Percentiles rank a stretch among this genome's conserved stretches.
Conservation (phyloP, 2,113 vertebrate species). For the Dipodomys stephensi region DNA sequence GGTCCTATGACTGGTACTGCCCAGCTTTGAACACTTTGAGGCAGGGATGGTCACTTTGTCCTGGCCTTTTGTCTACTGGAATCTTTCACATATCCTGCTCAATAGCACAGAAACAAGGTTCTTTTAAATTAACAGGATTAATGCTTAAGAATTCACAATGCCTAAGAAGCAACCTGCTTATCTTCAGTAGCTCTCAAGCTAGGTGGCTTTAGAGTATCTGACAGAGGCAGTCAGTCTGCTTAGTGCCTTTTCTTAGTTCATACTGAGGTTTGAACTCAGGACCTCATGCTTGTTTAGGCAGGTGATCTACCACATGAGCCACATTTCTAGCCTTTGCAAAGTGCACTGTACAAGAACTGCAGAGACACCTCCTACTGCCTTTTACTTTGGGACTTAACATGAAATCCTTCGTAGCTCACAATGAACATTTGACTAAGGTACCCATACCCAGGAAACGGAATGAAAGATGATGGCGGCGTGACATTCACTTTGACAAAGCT, state of each 20-base stretch:
- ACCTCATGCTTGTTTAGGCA: too few species aligned
- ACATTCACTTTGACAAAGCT: constrained; percentile 78
- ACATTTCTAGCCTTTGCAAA: too few species aligned
- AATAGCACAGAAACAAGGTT: constrained; percentile 47
- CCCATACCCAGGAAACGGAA: constrained; percentile 20
- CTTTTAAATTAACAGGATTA: constrained; percentile 19
- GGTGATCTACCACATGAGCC: too few species aligned
- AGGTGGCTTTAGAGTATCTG: constrained; percentile 44
- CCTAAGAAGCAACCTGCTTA: constrained; percentile 78
- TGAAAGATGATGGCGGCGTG: neutral
- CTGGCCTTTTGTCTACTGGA: neutral
- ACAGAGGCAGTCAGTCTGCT: neutral
- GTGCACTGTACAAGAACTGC: neutral
- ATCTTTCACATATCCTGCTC: neutral
- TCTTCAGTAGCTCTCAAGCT: constrained; percentile 56
- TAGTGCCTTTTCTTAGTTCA: constrained; percentile 5
- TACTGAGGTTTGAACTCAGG: too few species aligned
- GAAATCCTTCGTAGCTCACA: neutral
- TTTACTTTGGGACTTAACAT: neutral
- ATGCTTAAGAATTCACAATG: constrained; percentile 31
- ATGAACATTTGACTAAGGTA: neutral
- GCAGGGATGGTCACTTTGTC: neutral
- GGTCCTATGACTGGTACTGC: neutral
- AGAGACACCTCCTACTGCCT: neutral
- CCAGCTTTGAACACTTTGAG: neutral